Evolutionary conservation across 1,140 invertebrate species (phyloP), one percentile per base, ranked within the genome.

Genomic region (Sinella curviseta): DNA sequence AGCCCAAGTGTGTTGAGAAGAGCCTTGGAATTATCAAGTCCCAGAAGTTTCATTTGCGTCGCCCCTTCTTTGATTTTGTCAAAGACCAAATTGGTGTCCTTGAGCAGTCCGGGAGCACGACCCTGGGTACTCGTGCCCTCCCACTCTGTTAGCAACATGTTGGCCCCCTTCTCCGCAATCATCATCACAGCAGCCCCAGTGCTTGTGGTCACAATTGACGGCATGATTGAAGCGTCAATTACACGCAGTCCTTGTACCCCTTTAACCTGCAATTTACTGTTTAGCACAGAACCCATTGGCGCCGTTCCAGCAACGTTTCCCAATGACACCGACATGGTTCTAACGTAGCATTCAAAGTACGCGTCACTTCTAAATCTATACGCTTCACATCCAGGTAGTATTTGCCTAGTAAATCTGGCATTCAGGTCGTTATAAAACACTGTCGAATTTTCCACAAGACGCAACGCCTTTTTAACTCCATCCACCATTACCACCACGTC

Each of bases 381-480:
- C 35, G 34, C 4, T 75, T 75, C 74, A 75, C 74, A 75, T 2
- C 74, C 74, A 54, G 74, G 74, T 4, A 75, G 74, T 24, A 54
- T n/a, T 48, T 48, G 14, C 14, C 16, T 26, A 4, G 74, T 75
- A 26, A 75, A 48, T 14, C 74, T 31, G 1, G 74, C 36, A 30
- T 75, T 36, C 12, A 75, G 14, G 24, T 75, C 74, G 30, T 74
- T 26, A 16, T 28, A 24, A 12, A 75, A 54, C 3, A 30, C 24
- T 39, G 74, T 75, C 2, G 74, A 75, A 26, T 75, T 75, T 48
- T 92, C 92, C 0, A 93, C 94, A 20, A 96, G 87, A 78, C 91
- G 91, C 84, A 95, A 89, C 0, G 93, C 94, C 67, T 95, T 91
- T 81, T 92, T 91, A 16, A 95, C 94, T 0, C 93, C 94, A 84